phyloP scores from a whole-genome alignment of 2,888 invertebrate species.

The Scrobipalpa atriplicella region DNA sequence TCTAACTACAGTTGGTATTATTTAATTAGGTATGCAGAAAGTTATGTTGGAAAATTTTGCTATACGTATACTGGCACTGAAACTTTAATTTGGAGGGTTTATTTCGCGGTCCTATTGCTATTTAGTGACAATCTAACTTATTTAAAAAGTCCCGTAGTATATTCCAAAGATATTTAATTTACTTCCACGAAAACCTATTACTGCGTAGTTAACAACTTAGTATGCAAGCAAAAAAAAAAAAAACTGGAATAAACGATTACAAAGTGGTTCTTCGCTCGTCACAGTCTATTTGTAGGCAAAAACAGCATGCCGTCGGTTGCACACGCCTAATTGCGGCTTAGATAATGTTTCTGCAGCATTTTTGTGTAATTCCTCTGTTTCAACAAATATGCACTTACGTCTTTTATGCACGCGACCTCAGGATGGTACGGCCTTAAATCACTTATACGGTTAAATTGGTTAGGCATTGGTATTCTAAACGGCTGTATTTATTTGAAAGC shows the following conservation, averaged over 20 bases:
- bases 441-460: slow-evolving; percentile 9
- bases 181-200: background rate
- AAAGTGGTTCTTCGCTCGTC: slow-evolving; percentile 36
- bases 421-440: slow-evolving; percentile 9
- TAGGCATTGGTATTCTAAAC: background rate
- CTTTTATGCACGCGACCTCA: slow-evolving; percentile 18
- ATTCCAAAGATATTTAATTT: slow-evolving; percentile 5
- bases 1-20: no score
- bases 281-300: slow-evolving; percentile 49
- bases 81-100: no score
- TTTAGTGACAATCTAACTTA: no score
- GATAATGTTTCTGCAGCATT: slow-evolving; percentile 37
- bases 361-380: slow-evolving; percentile 35
- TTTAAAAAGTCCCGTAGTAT: background rate
- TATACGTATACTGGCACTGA: no score
- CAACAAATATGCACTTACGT: slow-evolving; percentile 17
- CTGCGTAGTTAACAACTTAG: background rate
- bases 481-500: slow-evolving; percentile 1
- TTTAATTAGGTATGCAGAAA: no score
- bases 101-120: no score
- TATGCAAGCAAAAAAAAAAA: slow-evolving; percentile 10
- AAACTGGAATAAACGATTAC: slow-evolving; percentile 19
- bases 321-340: slow-evolving; percentile 47
- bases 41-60: no score
- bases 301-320: slow-evolving; percentile 43